Base-by-base conservation (phyloP, 2,888 invertebrate genomes). In the Oeneis ivallda region DNA sequence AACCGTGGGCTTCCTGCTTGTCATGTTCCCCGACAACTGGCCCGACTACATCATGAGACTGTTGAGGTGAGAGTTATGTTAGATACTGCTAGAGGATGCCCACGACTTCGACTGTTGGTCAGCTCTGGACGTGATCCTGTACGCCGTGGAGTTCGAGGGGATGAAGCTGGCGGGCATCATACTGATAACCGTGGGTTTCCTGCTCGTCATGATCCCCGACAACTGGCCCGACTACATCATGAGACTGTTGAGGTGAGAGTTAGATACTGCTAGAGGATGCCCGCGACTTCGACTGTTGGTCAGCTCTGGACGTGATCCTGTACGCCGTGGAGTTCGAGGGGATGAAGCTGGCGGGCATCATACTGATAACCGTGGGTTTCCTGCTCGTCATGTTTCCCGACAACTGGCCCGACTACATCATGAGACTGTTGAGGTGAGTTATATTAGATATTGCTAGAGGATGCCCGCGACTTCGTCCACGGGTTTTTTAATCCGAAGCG, bases 201-300 rank as follows among this genome's bases (percentile, higher is more conserved):
- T 97, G 85, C 93, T 98, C 63, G 98, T 98, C 70, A 96, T 98
- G 95, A 96, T 98, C 76, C 98, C 98, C 0, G 97, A 97, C 86
- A 98, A 98, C 92, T 98, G 98, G 98, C 98, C 98, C 0, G 97
- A 98, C 83, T 98, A 98, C 86, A 96, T 98, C 85, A 97, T 97
- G 79, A 93, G 97, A 75, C 93, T 98, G 69, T 93, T 98, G 76
- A 95, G 97, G 97, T 97, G 93, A 71, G 75, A 47, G 41, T 2
- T 6, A 10, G 26, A 26, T n/a, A n/a, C n/a, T n/a, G n/a, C n/a
- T n/a, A n/a, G n/a, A n/a, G n/a, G n/a, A n/a, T n/a, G n/a, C n/a
- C n/a, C n/a, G n/a, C n/a, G n/a, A n/a, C n/a, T n/a, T n/a, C n/a
- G n/a, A n/a, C n/a, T n/a, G n/a, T n/a, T n/a, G n/a, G 15, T 19